Evolutionary conservation across 1,140 invertebrate genomes (phyloP).

Genomic region (Lepidurus couesii): DNA sequence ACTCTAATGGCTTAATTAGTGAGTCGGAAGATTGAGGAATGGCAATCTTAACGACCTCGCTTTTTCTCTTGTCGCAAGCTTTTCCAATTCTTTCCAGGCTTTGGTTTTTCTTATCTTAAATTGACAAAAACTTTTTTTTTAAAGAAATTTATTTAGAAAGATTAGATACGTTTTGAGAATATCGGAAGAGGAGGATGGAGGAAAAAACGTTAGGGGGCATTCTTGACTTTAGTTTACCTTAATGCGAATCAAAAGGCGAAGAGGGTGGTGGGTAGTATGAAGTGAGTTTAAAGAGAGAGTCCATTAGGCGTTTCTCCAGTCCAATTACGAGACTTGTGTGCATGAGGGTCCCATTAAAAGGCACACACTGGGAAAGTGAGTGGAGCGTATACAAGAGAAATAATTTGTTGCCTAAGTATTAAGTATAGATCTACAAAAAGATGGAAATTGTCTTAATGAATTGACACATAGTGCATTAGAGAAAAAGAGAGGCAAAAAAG

Average conservation of each 20-base stretch:
- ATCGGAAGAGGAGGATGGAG: neutral
- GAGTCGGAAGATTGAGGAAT: conserved; percentile 1
- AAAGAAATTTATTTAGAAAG: neutral
- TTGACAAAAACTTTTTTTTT: neutral
- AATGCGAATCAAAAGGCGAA: neutral
- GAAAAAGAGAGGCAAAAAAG: no score
- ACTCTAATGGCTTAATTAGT: conserved; percentile 19
- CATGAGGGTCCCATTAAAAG: conserved; percentile 18
- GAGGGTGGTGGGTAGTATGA: neutral
- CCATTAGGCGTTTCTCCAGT: neutral
- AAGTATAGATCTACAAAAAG: neutral
- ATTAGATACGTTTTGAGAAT: neutral
- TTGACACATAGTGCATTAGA: no score
- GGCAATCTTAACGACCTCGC: neutral
- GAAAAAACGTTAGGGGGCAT: neutral
- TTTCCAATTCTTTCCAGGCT: neutral
- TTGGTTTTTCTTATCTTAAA: conserved; percentile 4
- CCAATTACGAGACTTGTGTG: neutral
- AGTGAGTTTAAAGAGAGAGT: neutral
- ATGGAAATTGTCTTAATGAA: neutral
- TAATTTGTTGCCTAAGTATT: neutral
- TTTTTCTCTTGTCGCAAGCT: neutral
- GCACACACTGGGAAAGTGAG: neutral
- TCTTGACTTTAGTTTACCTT: neutral
- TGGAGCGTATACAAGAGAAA: neutral